Conservation (phyloP, 2,888 invertebrate genomes). For the Heliconius hortense region DNA sequence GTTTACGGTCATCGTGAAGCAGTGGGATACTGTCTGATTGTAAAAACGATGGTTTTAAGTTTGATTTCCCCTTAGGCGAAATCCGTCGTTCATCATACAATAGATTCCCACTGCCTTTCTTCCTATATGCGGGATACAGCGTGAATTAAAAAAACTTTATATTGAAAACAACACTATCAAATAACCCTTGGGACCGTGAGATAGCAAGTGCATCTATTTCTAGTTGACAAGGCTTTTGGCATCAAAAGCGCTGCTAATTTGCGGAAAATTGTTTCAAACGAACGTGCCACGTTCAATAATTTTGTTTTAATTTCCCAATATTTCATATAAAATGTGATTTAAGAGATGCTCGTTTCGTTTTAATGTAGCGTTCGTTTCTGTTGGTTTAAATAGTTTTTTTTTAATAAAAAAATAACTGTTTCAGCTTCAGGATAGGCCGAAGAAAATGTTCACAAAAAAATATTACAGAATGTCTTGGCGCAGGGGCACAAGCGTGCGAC, state of each 20-base stretch:
- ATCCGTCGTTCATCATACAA: neutral
- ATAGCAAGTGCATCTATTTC: slow-evolving; percentile 58
- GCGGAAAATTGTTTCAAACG: slow-evolving; percentile 29
- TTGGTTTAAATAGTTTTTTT: no score
- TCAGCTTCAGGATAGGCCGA: neutral
- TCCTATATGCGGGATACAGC: neutral
- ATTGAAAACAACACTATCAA: neutral
- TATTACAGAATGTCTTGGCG: no score
- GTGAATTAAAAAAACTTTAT: neutral
- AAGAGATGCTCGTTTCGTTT: neutral
- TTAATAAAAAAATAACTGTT: neutral
- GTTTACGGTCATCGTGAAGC: no score
- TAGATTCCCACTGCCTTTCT: neutral
- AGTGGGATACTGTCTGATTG: no score
- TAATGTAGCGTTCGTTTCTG: neutral
- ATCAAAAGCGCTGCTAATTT: slow-evolving; percentile 30
- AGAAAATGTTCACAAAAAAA: no score
- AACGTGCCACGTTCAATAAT: slow-evolving; percentile 6
- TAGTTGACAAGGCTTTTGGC: slow-evolving; percentile 46
- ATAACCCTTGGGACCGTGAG: slow-evolving; percentile 54
- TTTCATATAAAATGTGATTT: slow-evolving; percentile 7
- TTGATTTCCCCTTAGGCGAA: no score
- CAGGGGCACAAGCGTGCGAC: neutral
- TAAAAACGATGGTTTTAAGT: no score
- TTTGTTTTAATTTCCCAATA: slow-evolving; percentile 22